Base-by-base conservation (phyloP, 53 echinoderm and acorn worm species). In the Holothuria leucospilota region DNA sequence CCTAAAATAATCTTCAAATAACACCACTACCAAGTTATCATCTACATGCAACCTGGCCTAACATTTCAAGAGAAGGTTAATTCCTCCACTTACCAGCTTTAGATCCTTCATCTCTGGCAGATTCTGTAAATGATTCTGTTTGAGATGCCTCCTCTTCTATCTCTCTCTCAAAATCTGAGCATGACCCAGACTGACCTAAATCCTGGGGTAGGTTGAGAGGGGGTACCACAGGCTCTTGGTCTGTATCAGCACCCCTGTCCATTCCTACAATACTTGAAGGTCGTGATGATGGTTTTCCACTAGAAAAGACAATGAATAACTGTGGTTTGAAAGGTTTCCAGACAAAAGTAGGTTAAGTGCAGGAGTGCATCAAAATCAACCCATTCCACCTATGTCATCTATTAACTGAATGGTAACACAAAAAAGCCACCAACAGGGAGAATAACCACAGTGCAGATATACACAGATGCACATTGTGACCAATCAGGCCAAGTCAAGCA, bases 41-140 rank as follows among this genome's bases (percentile, higher is more conserved):
- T 34, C 2, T 34, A 34, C 34, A 34, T 34, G 34, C 3, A 5
- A 46, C 46, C 46, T 46, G 6, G 46, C 2, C 8, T 8, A 46
- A 4, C 18, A 56, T 4, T 16, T 56, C 15, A 1, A 16, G 18
- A 56, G 16, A 56, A 56, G 18, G 0, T 56, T 16, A 56, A 56
- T 56, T 56, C 52, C 56, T 16, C 18, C 16, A 56, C 56, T 56
- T 18, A 16, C 18, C 56, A 46, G 46, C 46, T 46, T 46, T 46
- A 8, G 46, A 84, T n/a, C 85, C 86, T 27, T 87, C 91, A 66
- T 94, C 89, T 40, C 91, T 91, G 0, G 46, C 46, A 46, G 91
- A 88, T 69, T 94, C 91, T 1, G 89, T 89, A 81, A 71, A 91
- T 2, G 91, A 91, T 53, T 91, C 91, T 1, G 82, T 85, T 24